Evolutionary conservation across 2,888 invertebrate genomes (phyloP).

Genomic region (Eurytoma californica): DNA sequence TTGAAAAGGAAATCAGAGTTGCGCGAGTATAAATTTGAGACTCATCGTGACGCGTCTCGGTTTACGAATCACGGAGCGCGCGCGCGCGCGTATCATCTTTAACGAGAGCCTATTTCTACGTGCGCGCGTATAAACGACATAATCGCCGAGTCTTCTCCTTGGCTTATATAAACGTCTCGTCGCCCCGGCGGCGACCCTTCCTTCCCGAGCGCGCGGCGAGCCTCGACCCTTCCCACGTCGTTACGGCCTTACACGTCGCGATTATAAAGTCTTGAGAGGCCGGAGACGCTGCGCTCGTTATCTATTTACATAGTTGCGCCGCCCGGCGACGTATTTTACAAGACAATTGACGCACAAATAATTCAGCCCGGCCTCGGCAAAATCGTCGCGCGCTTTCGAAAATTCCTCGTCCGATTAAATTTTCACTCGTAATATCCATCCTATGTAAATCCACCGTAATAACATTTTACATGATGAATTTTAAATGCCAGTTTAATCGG

Average conservation of each 20-base stretch:
- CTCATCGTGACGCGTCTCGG: slow-evolving; percentile 12
- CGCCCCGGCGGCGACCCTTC: slow-evolving; percentile 27
- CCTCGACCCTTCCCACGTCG: slow-evolving; percentile 18
- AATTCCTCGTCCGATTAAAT: too few species aligned
- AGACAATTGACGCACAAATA: slow-evolving; percentile 12
- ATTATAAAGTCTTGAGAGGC: too few species aligned
- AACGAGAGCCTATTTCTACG: slow-evolving; percentile 19
- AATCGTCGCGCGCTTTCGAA: too few species aligned
- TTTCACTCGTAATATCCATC: too few species aligned
- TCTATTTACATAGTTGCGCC: slow-evolving; percentile 29
- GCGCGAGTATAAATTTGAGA: neutral
- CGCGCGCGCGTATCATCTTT: slow-evolving; percentile 29
- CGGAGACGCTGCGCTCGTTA: slow-evolving; percentile 29
- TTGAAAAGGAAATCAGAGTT: too few species aligned
- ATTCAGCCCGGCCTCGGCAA: neutral
- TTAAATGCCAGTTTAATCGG: too few species aligned
- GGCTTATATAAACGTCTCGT: slow-evolving; percentile 37
- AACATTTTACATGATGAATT: too few species aligned
- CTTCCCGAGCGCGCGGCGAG: neutral
- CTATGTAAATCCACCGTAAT: too few species aligned
- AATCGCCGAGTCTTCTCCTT: slow-evolving; percentile 46
- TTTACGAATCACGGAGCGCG: slow-evolving; percentile 34
- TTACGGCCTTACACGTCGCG: neutral
- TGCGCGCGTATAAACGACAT: slow-evolving; percentile 17
- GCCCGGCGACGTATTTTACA: neutral